Evolutionary conservation across 2,113 vertebrate species (phyloP), one percentile per base, ranked within the genome.

Genomic region (Planiliza haematocheilus): DNA sequence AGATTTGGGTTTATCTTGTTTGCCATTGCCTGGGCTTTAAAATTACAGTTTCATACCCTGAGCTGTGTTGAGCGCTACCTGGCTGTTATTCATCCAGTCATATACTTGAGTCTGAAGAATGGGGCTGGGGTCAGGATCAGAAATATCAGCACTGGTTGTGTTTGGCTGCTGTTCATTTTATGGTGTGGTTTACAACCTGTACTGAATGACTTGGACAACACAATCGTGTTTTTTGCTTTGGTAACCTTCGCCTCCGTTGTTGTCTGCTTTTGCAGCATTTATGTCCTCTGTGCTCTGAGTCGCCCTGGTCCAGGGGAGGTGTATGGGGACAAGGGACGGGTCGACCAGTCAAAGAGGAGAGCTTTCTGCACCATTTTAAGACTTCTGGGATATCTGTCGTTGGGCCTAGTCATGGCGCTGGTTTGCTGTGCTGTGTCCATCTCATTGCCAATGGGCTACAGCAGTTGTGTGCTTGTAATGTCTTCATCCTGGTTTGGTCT

Each of bases 61-160:
- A 48, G 63, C 0, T 85, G 82, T 18, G 17, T 72, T 20, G 72
- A 73, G 30, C 72, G 56, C 17, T 73, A n/a, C n/a, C n/a, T n/a
- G n/a, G n/a, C n/a, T 7, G 77, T 80, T 2, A 51, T 70, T 21
- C 72, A 67, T 0, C 72, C 77, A 13, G 9, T 80, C 42, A 63
- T 39, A 6, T 84, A 76, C 72, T 30, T 39, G 42, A 6, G 34
- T 1, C 50, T 63, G 48, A 56, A 14, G n/a, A 41, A 20, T 6
- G 11, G 3, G 0, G 13, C 11, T 0, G 62, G 62, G 13, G 1
- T 36, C 1, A 42, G 0, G 21, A 7, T 56, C 0, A 24, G 65
- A 8, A 60, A 70, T n/a, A 13, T 41, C 49, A 10, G 0, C 20
- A 14, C 56, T 0, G 1, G 4, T 7, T 53, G 63, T 7, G 14